phyloP scores from a whole-genome alignment of 2,888 invertebrate genomes.

The Ophion obscuratus region DNA sequence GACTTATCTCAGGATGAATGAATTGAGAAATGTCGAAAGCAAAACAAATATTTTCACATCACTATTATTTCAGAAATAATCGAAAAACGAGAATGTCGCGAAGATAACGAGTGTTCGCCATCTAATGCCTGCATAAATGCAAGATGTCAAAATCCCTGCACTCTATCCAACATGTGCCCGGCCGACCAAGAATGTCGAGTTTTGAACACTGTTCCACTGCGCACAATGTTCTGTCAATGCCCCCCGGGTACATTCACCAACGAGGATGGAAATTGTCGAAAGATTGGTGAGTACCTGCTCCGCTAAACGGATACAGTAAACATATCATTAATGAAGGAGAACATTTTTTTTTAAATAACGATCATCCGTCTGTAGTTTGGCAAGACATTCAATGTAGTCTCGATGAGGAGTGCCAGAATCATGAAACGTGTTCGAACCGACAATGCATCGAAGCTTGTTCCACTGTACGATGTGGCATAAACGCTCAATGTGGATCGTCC shows the following conservation, averaged over 20 bases:
- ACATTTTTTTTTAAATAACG: not conserved
- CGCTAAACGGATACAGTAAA: not conserved
- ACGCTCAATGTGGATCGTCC: conserved; percentile 91
- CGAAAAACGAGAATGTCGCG: conserved; percentile 87
- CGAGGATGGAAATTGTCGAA: conserved; percentile 89
- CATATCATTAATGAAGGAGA: too few relatives aligned
- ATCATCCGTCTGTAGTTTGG: conserved; percentile 56
- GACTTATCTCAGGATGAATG: too few relatives aligned
- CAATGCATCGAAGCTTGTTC: conserved; percentile 92
- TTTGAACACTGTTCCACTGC: conserved; percentile 91
- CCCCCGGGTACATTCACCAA: conserved; percentile 92
- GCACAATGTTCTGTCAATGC: conserved; percentile 94
- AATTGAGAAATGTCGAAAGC: too few relatives aligned
- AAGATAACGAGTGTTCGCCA: conserved; percentile 91
- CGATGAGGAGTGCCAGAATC: conserved; percentile 91
- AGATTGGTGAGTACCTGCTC: conserved; percentile 80
- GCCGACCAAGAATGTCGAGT: conserved; percentile 92
- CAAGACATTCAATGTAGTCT: conserved; percentile 86
- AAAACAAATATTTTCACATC: not conserved
- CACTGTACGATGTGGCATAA: conserved; percentile 91
- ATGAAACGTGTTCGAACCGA: conserved; percentile 91
- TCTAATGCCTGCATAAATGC: conserved; percentile 91
- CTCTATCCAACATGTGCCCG: conserved; percentile 89
- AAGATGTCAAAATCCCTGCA: conserved; percentile 92
- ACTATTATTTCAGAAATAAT: conserved; percentile 41